Percentiles rank a stretch among this genome's conserved stretches.
Evolutionary conservation across 2,888 invertebrate genomes (phyloP).

Genomic region (Euplagia quadripunctaria): DNA sequence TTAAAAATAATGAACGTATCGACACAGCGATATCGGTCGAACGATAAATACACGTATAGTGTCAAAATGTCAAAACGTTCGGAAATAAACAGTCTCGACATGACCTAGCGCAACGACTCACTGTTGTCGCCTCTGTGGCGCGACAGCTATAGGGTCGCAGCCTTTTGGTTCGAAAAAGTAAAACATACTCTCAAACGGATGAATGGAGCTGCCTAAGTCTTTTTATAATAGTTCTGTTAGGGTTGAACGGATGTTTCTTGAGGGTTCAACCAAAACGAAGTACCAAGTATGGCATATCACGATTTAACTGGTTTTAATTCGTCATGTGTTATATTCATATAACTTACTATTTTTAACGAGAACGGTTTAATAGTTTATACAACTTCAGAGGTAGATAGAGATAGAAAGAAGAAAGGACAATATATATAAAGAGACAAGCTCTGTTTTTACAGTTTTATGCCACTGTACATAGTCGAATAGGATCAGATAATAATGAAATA

Average conservation of each 20-base stretch:
- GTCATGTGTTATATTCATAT: too few relatives aligned
- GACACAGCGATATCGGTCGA: slow-evolving; percentile 27
- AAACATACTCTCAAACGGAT: neutral
- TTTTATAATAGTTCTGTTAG: neutral
- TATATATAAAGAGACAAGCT: neutral
- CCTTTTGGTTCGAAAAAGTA: neutral
- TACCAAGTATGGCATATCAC: neutral
- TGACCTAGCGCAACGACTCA: slow-evolving; percentile 67
- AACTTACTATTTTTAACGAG: neutral
- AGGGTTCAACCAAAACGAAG: neutral
- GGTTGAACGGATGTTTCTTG: neutral
- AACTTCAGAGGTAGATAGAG: too few relatives aligned
- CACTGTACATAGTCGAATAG: too few relatives aligned
- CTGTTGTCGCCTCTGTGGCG: slow-evolving; percentile 62
- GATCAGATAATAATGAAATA: too few relatives aligned
- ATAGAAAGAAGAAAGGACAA: neutral
- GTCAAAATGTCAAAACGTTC: slow-evolving; percentile 54
- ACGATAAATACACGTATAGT: slow-evolving; percentile 36
- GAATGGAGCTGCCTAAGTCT: neutral
- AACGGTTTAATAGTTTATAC: too few relatives aligned
- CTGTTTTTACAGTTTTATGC: too few relatives aligned
- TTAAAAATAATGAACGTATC: slow-evolving; percentile 33
- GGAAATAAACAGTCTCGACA: slow-evolving; percentile 58
- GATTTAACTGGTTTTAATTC: neutral
- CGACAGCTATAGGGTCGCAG: slow-evolving; percentile 37